phyloP scores from a whole-genome alignment of 2,888 invertebrate genomes.

The Mactromeris polynyma region DNA sequence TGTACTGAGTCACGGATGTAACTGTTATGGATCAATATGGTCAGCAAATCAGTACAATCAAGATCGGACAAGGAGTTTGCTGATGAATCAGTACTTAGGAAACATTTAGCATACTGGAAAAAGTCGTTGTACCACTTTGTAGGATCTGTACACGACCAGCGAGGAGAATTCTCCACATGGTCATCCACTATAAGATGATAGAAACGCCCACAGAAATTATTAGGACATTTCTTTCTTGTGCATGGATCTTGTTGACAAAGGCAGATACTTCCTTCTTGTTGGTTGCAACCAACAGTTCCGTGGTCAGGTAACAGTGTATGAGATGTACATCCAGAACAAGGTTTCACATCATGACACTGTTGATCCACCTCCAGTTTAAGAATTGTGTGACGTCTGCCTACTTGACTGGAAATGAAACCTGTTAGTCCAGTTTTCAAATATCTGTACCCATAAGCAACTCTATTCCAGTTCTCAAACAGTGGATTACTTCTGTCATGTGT shows the following conservation, averaged over 20 bases:
- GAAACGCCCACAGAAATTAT: not conserved
- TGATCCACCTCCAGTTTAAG: not conserved
- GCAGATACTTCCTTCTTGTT: not conserved
- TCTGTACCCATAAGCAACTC: not conserved
- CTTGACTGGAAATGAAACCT: not conserved
- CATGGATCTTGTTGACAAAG: not conserved
- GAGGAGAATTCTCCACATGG: not conserved
- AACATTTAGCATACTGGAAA: not conserved
- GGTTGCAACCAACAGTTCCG: not conserved
- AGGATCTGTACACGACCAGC: not conserved
- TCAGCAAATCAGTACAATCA: constrained; percentile 7
- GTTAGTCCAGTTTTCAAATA: not conserved
- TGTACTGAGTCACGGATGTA: not conserved
- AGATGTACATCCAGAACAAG: not conserved
- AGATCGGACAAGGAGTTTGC: constrained; percentile 6
- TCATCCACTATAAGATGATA: not conserved
- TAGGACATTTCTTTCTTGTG: not conserved
- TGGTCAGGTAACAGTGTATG: not conserved
- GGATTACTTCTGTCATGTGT: not conserved
- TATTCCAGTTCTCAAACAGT: not conserved
- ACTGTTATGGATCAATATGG: constrained; percentile 27
- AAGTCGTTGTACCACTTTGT: not conserved
- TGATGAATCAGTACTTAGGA: not conserved
- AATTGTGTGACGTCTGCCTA: not conserved
- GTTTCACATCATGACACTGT: not conserved